Percentiles rank a stretch among this genome's conserved stretches.
These are phyloP conservation scores for Prochilodus magdalenae DNA, from an alignment of 2,113 vertebrate genomes.

Conservation along the genomic window DNA sequence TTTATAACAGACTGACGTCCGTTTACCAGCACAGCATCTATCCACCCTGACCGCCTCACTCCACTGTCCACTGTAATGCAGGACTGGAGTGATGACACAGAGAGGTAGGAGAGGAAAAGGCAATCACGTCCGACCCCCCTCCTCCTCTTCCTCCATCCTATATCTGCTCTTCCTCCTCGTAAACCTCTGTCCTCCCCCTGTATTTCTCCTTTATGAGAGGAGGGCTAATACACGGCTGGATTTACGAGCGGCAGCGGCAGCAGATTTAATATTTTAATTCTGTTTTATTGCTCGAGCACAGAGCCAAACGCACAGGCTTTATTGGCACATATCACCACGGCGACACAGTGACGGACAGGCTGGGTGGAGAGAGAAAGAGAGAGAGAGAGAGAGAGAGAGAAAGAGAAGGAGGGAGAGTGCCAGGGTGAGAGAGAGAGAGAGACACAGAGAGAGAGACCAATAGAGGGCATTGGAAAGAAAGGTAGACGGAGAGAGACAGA, in stretches of 20 bases:
- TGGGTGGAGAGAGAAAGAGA: conserved; percentile 45
- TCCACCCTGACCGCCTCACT: not conserved
- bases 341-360: conserved; percentile 49
- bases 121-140: conserved; percentile 55
- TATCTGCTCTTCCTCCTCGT: conserved; percentile 44
- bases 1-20: conserved; percentile 16
- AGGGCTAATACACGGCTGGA: conserved; percentile 75
- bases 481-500: not conserved
- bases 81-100: conserved; percentile 44
- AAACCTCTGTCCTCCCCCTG: conserved; percentile 48
- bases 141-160: conserved; percentile 57
- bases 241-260: conserved; percentile 77
- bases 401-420: conserved; percentile 23
- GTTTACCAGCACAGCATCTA: conserved; percentile 3
- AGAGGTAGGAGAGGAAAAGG: conserved; percentile 47
- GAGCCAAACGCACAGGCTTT: conserved; percentile 72
- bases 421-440: not conserved
- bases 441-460: not conserved
- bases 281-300: conserved; percentile 75
- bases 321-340: conserved; percentile 61
- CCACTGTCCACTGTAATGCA: conserved; percentile 29
- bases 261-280: conserved; percentile 87
- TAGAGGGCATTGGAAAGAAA: no score
- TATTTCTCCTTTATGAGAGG: conserved; percentile 73
- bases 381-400: not conserved